Percentiles rank a stretch among this genome's conserved stretches.
Evolutionary conservation across 2,888 invertebrate genomes (phyloP).

Genomic region (Chromoteleia sp.): DNA sequence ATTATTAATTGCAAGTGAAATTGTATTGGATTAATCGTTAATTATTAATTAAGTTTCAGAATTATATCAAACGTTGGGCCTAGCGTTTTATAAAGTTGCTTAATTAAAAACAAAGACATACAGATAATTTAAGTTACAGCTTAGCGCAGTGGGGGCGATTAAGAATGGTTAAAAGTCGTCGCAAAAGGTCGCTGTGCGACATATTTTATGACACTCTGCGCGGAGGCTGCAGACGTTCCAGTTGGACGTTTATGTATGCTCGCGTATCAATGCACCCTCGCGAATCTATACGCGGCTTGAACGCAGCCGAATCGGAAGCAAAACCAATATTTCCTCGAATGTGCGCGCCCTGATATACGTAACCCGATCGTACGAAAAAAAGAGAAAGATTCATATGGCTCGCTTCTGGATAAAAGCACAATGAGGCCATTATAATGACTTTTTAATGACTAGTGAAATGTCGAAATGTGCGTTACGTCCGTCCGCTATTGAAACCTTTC

Average conservation of each 20-base stretch:
- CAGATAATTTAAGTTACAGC: too few relatives aligned
- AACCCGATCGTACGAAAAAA: slow-evolving; percentile 3
- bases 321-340: slow-evolving; percentile 40
- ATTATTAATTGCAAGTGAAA: too few relatives aligned
- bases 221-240: slow-evolving; percentile 31
- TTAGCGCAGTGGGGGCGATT: slow-evolving; percentile 1
- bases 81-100: too few relatives aligned
- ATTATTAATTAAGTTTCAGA: too few relatives aligned
- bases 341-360: slow-evolving; percentile 2
- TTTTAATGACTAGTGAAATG: slow-evolving; percentile 22
- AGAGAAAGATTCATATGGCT: not conserved
- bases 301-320: slow-evolving; percentile 36
- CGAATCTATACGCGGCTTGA: slow-evolving; percentile 23
- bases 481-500: not conserved
- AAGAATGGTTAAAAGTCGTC: slow-evolving; percentile 1
- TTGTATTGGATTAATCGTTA: too few relatives aligned
- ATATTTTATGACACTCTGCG: slow-evolving; percentile 32
- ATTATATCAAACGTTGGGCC: too few relatives aligned
- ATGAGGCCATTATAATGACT: slow-evolving; percentile 22
- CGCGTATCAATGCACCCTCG: slow-evolving; percentile 16
- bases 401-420: slow-evolving; percentile 7
- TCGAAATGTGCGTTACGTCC: slow-evolving; percentile 8
- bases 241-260: slow-evolving; percentile 22
- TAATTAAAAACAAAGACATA: slow-evolving; percentile 1
- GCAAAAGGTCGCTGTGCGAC: slow-evolving; percentile 19